Evolutionary conservation across 2,888 invertebrate genomes (phyloP).

Genomic region (Lydus trimaculatus): DNA sequence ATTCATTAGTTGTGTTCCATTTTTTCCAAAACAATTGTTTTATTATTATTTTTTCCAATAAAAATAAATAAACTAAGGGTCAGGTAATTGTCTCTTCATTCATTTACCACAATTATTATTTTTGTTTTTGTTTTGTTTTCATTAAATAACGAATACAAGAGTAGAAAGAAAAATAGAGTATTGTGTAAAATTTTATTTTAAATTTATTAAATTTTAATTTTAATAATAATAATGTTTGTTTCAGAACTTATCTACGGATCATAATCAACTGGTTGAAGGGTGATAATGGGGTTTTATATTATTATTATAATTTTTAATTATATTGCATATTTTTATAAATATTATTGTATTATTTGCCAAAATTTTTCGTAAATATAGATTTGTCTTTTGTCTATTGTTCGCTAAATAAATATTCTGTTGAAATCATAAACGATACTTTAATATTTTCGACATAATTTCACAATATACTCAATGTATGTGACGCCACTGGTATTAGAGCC

Average conservation of each 20-base stretch:
- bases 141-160: too few species aligned
- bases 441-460: too few species aligned
- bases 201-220: not conserved
- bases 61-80: not conserved
- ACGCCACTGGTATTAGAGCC: too few species aligned
- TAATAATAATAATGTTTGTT: conserved; percentile 47
- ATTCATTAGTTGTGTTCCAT: conserved; percentile 51
- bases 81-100: not conserved
- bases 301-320: not conserved
- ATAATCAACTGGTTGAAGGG: conserved; percentile 61
- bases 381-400: not conserved
- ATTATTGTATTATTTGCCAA: not conserved
- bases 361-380: not conserved
- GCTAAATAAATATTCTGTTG: not conserved
- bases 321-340: conserved; percentile 11
- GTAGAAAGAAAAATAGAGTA: not conserved
- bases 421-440: not conserved
- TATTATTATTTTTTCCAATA: conserved; percentile 8
- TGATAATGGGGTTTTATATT: conserved; percentile 20
- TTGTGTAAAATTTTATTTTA: not conserved
- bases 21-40: not conserved
- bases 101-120: not conserved
- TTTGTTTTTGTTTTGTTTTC: not conserved
- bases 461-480: too few species aligned
- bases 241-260: conserved; percentile 63